Base-by-base conservation (phyloP, 2,888 invertebrate genomes). In the Athalia circularis region DNA sequence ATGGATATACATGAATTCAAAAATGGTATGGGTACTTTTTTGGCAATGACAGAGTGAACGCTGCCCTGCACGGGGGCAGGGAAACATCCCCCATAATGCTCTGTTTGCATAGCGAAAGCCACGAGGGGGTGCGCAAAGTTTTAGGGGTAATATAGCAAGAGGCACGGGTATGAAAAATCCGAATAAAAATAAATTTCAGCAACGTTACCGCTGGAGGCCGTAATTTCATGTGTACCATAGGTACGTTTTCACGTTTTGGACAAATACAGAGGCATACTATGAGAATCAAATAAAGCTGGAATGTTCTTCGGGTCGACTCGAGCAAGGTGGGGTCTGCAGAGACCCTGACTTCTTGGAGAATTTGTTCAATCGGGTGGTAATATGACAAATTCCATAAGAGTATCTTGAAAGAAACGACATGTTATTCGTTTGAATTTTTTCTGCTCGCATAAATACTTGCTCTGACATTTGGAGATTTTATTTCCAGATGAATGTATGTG, bases 101-200 rank as follows among this genome's bases (percentile, higher is more conserved):
- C 72, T 59, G 72, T 72, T 72, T 59, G 72, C 72, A 59, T 59
- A 59, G 72, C 43, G 47, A 13, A n/a, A 72, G 59, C 72, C 47
- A 7, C 47, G 11, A 72, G 68, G 52, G 29, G 68, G 68, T 45
- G 47, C 47, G 57, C 72, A 72, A 15, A 59, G 57, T 72, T 57
- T 59, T 59, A 68, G 68, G 43, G 68, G 43, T 9, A 15, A 68
- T 68, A 43, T 68, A 43, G 68, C 8, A 68, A n/a, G 54, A 68
- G 72, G 59, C 43, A 72, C 45, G 72, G 64, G 29, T 64, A 62
- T 75, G 52, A 48, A 75, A 62, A 75, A 75, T 75, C 61, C 75
- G 54, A 75, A 75, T 75, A 75, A 75, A 75, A 62, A 61, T 75
- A 75, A 62, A 75, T 75, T 75, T 29, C 57, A 47, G 62, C 50